Conservation (phyloP, 1,140 invertebrate genomes). For the Hyposmocoma kahamanoa region DNA sequence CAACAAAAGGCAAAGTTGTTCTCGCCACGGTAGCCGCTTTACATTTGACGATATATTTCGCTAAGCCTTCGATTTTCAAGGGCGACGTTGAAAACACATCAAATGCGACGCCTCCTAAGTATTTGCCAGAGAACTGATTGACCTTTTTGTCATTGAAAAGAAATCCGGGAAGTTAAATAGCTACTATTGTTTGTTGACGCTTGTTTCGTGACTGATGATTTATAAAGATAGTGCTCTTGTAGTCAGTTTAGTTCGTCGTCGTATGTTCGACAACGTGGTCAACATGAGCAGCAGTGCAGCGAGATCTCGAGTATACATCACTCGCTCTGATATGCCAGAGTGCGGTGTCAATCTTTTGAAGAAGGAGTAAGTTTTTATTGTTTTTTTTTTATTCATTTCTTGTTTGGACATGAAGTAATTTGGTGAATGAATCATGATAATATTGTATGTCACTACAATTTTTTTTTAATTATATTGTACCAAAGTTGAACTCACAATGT, state of each 20-base stretch:
- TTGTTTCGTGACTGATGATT: conserved; percentile 60
- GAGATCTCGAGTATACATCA: conserved; percentile 61
- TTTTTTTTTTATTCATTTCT: too few species aligned
- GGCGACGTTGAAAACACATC: conserved; percentile 28
- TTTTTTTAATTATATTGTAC: too few species aligned
- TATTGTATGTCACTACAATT: too few species aligned
- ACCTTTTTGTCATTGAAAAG: conserved; percentile 21
- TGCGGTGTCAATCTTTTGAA: conserved; percentile 69
- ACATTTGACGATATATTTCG: conserved; percentile 54
- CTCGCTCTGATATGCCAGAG: conserved; percentile 70
- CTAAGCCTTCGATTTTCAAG: conserved; percentile 62
- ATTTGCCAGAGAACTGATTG: conserved; percentile 44
- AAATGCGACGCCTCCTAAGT: conserved; percentile 43
- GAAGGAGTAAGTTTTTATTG: conserved; percentile 61
- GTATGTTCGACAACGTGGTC: conserved; percentile 23
- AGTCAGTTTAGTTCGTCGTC: conserved; percentile 17
- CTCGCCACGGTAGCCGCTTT: conserved; percentile 49
- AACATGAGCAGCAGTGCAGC: conserved; percentile 38
- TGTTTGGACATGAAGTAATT: too few species aligned
- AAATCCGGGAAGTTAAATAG: conserved; percentile 10
- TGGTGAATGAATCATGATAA: too few species aligned
- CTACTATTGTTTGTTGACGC: too few species aligned
- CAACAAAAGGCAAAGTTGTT: conserved; percentile 57
- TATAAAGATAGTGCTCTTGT: conserved; percentile 40
- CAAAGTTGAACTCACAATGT: not conserved